Base-by-base conservation (phyloP, 2,113 vertebrate species). In the Thalassoma bifasciatum region DNA sequence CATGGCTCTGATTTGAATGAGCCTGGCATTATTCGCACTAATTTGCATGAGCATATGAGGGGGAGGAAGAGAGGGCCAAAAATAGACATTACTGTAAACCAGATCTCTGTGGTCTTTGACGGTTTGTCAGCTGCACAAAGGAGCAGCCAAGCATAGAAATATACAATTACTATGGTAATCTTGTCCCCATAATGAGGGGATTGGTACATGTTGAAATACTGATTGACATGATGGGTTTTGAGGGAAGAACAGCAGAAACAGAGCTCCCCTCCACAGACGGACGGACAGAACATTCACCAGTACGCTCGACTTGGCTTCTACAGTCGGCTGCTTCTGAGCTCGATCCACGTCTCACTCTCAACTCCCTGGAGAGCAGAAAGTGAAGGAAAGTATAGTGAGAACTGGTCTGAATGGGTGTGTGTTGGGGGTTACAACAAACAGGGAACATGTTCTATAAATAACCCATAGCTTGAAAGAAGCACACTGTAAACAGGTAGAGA, bases 31-130 rank as follows among this genome's bases (percentile, higher is more conserved):
- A 57, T 57, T 17, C 23, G 7, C 46, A 53, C 49, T 54, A 0
- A 78, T 83, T 78, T 83, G 81, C 62, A 66, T 83, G 50, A 66
- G 59, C 60, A 62, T 54, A 53, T 57, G 49, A 47, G 72, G 40
- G 40, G 47, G 70, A 66, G 75, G 54, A 21, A 59, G 38, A 13
- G 0, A 0, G 19, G 44, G 57, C 13, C 61, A 67, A 46, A 72
- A 72, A 63, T 68, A 80, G 57, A 72, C 50, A 30, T 67, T 51
- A 14, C 51, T 23, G 46, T 62, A 53, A 76, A 51, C n/a, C 30
- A 49, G 42, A 62, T 34, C 62, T 23, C 37, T 68, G 17, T 44
- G 23, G 8, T 66, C 30, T 24, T 14, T 38, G 38, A 21, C 36
- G 72, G 9, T 46, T 44, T 21, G 40, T 57, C n/a, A 4, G 42